Evolutionary conservation across 35 echinoderm and acorn worm species (phyloP), one percentile per base, ranked within the genome.

Genomic region (Ptychodera flava): DNA sequence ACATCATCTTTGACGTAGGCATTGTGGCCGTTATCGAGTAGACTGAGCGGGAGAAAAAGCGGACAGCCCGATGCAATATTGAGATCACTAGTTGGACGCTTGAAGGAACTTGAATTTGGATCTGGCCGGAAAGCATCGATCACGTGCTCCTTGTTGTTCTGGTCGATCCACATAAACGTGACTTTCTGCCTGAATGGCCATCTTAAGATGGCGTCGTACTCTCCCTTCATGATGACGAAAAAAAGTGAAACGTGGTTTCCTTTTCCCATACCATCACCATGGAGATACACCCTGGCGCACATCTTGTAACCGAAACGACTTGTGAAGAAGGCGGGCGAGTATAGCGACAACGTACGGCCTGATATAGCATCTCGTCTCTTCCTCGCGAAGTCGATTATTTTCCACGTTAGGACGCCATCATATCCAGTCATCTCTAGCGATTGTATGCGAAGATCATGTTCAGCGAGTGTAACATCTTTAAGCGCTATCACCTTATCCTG

Each of bases 261-360:
- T n/a, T n/a, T n/a, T n/a, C n/a, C n/a, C n/a, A n/a, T n/a, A n/a
- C n/a, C n/a, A n/a, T n/a, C n/a, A n/a, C n/a, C n/a, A n/a, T n/a
- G n/a, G n/a, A n/a, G n/a, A n/a, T n/a, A n/a, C n/a, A n/a, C n/a
- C n/a, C n/a, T n/a, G n/a, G n/a, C n/a, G n/a, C n/a, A n/a, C n/a
- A n/a, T n/a, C n/a, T n/a, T n/a, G n/a, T n/a, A n/a, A n/a, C n/a
- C n/a, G n/a, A n/a, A n/a, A n/a, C n/a, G n/a, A n/a, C n/a, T n/a
- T n/a, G n/a, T n/a, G n/a, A n/a, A n/a, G n/a, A 97, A 97, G 0
- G 95, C 92, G 84, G 93, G 95, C 37, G 89, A 91, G 92, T 94
- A 97, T 35, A 97, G 78, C 22, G 92, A 94, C 15, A 97, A 82
- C 0, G 92, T 94, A 90, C 94, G 93, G 30, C 95, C 95, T 0